Conservation (phyloP, 2,797 vertebrate species). For the Tangara arthus region DNA sequence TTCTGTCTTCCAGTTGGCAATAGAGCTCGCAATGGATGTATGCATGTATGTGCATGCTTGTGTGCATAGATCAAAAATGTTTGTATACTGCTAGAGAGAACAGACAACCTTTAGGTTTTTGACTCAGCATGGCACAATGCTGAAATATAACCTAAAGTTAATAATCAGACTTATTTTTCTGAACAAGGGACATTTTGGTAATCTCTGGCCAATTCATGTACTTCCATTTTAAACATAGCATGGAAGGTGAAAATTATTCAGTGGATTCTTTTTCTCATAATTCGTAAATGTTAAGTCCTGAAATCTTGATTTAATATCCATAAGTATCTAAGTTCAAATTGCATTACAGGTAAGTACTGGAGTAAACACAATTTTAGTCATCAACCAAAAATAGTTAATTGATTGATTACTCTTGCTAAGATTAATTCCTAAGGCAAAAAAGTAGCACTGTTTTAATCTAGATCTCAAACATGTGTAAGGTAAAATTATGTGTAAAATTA, state of each 20-base stretch:
- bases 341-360: not conserved
- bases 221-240: not conserved
- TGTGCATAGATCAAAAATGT: not conserved
- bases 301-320: not conserved
- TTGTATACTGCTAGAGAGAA: not conserved
- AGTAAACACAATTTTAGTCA: not conserved
- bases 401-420: not conserved
- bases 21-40: not conserved
- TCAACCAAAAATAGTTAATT: not conserved
- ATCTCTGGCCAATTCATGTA: not conserved
- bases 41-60: not conserved
- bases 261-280: not conserved
- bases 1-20: not conserved
- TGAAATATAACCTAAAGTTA: not conserved
- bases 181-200: not conserved
- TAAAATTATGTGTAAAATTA: not conserved
- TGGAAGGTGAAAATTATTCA: not conserved
- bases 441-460: not conserved
- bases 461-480: not conserved
- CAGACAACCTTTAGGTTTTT: not conserved
- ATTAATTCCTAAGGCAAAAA: not conserved
- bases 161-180: not conserved
- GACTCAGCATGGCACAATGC: not conserved
- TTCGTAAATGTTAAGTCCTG: not conserved
- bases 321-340: not conserved